Percentiles rank a stretch among this genome's conserved stretches.
phyloP scores from a whole-genome alignment of 2,113 vertebrate species.

The Leucoraja erinaceus region DNA sequence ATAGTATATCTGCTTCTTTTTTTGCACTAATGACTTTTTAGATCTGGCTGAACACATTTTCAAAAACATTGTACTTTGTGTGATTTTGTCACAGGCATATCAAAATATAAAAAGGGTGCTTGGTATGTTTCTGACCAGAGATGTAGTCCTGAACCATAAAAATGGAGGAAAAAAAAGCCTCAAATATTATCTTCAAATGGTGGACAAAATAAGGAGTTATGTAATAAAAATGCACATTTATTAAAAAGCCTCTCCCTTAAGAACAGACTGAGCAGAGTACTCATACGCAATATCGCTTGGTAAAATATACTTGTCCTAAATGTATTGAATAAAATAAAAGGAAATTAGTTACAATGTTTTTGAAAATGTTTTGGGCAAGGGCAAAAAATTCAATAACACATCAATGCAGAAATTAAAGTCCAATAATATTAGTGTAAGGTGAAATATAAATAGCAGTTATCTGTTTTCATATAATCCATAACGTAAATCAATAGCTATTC shows the following conservation, averaged over 20 bases:
- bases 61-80: neutral
- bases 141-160: neutral
- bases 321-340: neutral
- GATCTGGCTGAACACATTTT: too few relatives aligned
- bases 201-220: neutral
- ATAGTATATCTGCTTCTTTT: neutral
- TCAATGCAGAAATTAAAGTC: neutral
- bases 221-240: neutral
- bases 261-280: neutral
- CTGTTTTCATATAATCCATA: neutral
- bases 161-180: too few relatives aligned
- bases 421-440: neutral
- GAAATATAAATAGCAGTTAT: neutral
- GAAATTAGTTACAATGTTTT: neutral
- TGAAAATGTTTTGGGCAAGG: neutral
- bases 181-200: neutral
- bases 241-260: neutral
- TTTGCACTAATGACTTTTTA: too few relatives aligned
- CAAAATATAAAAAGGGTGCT: neutral
- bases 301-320: neutral
- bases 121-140: neutral
- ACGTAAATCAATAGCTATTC: neutral
- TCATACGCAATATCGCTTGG: neutral
- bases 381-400: neutral
- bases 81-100: neutral